A percentile compares a stretch with the other conserved stretches of the same genome.
Conservation (phyloP, 2,113 vertebrate genomes). For the Rhea americana region DNA sequence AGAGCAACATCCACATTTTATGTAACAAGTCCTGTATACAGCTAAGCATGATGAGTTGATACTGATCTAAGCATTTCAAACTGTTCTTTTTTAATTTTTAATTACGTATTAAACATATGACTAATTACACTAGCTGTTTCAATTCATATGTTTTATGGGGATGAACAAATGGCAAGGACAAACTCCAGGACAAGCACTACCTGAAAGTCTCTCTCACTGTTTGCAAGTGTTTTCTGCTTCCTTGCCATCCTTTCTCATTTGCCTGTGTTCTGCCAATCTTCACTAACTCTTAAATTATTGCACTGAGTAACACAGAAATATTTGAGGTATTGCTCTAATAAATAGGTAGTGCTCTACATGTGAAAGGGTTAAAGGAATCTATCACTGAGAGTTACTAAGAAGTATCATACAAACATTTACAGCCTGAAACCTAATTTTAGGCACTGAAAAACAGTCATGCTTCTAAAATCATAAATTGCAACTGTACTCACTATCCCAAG, state of each 20-base stretch:
- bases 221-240: neutral
- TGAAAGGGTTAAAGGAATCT: neutral
- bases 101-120: neutral
- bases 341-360: neutral
- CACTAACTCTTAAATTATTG: neutral
- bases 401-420: neutral
- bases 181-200: neutral
- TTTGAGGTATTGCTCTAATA: neutral
- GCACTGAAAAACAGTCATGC: neutral
- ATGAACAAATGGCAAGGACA: neutral
- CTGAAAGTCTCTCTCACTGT: neutral
- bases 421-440: slow-evolving; percentile 33
- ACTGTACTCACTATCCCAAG: slow-evolving; percentile 34
- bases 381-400: neutral
- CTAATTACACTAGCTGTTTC: neutral
- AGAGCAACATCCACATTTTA: neutral
- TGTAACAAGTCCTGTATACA: neutral
- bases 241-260: neutral
- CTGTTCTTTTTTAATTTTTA: neutral
- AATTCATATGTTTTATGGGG: neutral
- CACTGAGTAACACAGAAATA: neutral
- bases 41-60: neutral
- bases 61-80: neutral
- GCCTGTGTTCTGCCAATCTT: neutral
- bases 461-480: slow-evolving; percentile 37